Evolutionary conservation across 2,113 vertebrate genomes (phyloP), one percentile per base, ranked within the genome.

Genomic region (Bostrychus sinensis): DNA sequence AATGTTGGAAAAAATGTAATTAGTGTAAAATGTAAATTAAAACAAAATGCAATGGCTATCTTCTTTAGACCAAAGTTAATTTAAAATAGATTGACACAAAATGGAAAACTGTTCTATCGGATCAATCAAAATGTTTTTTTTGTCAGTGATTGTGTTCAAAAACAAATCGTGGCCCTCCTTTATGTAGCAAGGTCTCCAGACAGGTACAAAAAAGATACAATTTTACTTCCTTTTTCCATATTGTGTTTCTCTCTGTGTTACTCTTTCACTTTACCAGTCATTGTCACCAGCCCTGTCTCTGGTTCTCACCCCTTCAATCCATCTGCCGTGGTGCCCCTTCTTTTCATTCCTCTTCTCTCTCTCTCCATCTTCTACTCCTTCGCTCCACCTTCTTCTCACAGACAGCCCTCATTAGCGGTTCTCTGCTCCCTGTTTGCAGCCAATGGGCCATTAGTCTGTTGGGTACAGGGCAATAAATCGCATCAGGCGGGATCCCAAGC

Each of bases 371-470:
- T 22, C 25, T 6, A 66, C 67, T 62, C 66, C 43, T 43, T 62
- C 56, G 60, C 56, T 41, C 60, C 38, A 55, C 70, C 37, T 59
- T 62, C 60, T 62, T 51, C 56, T 75, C 56, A 42, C 65, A 70
- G 73, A 80, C 70, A 74, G 67, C 42, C 65, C 75, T 88, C 72
- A 83, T 89, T 85, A 87, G 76, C 77, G 45, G 70, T 56, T 74
- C 17, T 87, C 72, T 81, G 70, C 86, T 86, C 75, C 70, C 74
- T 81, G 72, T 85, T 81, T 81, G 72, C 80, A 80, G 84, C 71
- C 82, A 84, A 85, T 79, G 72, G 77, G 68, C 86, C 88, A 80
- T 88, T 88, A 83, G 75, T 78, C 62, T 80, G 77, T 83, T 84
- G 62, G 82, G 72, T 72, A 65, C 70, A 69, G 75, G 72, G 69